These are phyloP conservation scores for Zelleria hepariella DNA, from an alignment of 2,888 invertebrate genomes.

Conservation along the genomic window DNA sequence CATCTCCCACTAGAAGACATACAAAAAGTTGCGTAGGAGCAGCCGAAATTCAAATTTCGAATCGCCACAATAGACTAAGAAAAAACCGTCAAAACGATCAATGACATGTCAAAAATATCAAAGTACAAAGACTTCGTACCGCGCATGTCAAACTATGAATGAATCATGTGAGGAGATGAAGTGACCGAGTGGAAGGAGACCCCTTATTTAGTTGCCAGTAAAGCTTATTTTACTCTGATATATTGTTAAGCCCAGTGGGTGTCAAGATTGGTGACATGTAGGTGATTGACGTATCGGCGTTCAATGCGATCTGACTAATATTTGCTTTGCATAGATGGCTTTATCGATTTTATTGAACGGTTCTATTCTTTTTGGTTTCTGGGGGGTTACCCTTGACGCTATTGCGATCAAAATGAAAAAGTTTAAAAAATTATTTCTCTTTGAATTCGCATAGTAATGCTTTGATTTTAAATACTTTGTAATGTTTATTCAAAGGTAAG, in stretches of 20 bases:
- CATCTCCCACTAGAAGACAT: background rate
- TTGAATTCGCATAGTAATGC: no score
- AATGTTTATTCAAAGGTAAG: no score
- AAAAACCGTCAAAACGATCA: background rate
- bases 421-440: no score
- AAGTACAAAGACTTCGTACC: background rate
- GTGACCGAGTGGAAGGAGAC: no score
- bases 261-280: background rate
- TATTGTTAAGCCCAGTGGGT: background rate
- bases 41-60: background rate
- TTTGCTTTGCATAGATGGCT: background rate
- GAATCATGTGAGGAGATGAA: background rate
- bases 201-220: background rate
- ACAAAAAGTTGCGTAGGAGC: background rate
- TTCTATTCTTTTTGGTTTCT: background rate
- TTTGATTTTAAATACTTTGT: no score
- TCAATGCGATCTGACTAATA: background rate
- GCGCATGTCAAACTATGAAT: background rate
- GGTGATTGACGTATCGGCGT: background rate
- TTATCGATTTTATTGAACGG: background rate
- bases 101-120: conserved; percentile 4
- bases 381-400: no score
- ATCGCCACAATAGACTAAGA: background rate
- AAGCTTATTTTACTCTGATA: background rate
- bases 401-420: no score